phyloP scores from a whole-genome alignment of 2,888 invertebrate genomes.

The Stenurella melanura region DNA sequence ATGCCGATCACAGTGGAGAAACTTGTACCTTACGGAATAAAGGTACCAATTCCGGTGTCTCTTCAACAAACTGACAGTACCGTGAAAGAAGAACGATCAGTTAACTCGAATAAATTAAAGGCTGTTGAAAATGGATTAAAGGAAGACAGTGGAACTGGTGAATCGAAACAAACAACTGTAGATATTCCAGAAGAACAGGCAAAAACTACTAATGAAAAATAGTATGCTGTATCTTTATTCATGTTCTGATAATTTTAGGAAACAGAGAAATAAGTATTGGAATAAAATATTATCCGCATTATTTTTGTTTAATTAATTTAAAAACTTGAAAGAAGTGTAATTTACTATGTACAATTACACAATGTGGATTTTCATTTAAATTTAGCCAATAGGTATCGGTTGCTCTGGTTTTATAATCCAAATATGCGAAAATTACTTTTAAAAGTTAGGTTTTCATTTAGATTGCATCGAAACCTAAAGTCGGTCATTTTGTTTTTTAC shows the following conservation, averaged over 20 bases:
- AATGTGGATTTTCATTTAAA: no score
- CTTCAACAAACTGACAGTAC: background rate
- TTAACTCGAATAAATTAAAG: background rate
- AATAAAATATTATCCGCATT: no score
- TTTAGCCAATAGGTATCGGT: no score
- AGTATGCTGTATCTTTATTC: background rate
- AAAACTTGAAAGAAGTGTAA: no score
- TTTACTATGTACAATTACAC: no score
- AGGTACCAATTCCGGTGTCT: background rate
- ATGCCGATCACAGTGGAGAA: slow-evolving; percentile 78
- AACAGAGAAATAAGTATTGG: no score
- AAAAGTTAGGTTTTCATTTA: no score
- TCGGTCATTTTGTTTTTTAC: no score
- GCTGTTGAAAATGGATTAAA: background rate
- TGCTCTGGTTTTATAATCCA: no score
- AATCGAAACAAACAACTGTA: background rate
- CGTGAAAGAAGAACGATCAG: background rate
- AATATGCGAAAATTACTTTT: no score
- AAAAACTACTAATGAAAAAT: background rate
- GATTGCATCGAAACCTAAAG: no score
- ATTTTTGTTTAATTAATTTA: no score
- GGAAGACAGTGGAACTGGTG: background rate
- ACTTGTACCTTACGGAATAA: slow-evolving; percentile 19
- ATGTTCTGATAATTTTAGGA: background rate
- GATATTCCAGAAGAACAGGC: background rate